Evolutionary conservation across 2,797 vertebrate species (phyloP).

Genomic region (Caiman crocodilus): DNA sequence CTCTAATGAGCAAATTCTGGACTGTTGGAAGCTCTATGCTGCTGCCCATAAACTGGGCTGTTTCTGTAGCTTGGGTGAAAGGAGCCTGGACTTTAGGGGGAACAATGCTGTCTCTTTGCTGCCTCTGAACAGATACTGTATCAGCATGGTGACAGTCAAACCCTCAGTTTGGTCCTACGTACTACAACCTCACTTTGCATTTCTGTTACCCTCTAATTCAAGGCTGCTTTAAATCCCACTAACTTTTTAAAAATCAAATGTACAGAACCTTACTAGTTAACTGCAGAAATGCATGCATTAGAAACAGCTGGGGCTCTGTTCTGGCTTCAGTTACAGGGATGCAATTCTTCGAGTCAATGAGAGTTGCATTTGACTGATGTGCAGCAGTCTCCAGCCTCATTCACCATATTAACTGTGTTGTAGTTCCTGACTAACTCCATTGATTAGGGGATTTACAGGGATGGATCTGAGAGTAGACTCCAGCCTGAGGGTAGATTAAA

Average conservation of each 20-base stretch:
- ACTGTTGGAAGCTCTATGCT: not conserved
- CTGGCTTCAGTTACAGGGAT: not conserved
- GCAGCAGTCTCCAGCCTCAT: not conserved
- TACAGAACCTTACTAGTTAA: accelerated
- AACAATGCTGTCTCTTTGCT: not conserved
- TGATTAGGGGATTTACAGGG: not conserved
- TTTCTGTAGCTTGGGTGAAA: not conserved
- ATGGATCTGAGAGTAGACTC: not conserved
- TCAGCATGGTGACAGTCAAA: not conserved
- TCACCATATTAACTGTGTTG: accelerated
- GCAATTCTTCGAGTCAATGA: not conserved
- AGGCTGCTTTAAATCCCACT: not conserved
- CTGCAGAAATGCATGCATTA: not conserved
- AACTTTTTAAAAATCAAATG: not conserved
- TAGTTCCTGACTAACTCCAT: not conserved
- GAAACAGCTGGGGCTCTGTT: not conserved
- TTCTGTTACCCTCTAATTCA: not conserved
- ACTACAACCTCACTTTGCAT: not conserved
- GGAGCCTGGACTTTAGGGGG: not conserved
- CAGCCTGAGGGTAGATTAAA: not conserved
- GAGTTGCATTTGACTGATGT: not conserved
- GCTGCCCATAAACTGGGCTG: not conserved
- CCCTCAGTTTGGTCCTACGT: not conserved
- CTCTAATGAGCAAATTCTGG: not conserved
- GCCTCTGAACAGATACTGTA: not conserved